Conservation (phyloP, 2,888 invertebrate genomes). For the Diabrotica balteata region DNA sequence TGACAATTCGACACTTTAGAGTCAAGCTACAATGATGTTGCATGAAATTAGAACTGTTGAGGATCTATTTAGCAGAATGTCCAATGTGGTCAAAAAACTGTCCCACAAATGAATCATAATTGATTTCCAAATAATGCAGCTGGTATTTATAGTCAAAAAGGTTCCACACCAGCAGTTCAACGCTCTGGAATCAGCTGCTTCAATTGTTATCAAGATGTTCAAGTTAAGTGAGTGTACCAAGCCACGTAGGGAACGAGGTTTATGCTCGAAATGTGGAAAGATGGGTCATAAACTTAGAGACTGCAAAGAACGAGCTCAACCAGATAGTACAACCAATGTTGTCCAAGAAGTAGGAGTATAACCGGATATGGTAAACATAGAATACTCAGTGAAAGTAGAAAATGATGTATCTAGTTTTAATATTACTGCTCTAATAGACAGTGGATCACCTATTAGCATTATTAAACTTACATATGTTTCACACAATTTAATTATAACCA, state of each 20-base stretch:
- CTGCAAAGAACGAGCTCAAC: not conserved
- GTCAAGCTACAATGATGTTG: slow-evolving; percentile 7
- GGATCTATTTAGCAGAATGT: slow-evolving; percentile 5
- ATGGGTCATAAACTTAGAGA: not conserved
- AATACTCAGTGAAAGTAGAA: not conserved
- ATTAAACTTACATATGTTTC: slow-evolving; percentile 1
- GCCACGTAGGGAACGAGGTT: slow-evolving; percentile 4
- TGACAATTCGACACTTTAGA: not conserved
- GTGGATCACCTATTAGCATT: slow-evolving; percentile 5
- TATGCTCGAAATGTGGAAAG: not conserved
- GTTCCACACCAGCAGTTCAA: no score
- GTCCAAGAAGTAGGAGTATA: not conserved
- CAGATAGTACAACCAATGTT: slow-evolving; percentile 4
- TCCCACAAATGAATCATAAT: no score
- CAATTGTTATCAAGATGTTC: not conserved
- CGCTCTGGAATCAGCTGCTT: not conserved
- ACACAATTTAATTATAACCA: slow-evolving; percentile 2
- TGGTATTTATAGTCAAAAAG: no score
- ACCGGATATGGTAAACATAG: slow-evolving; percentile 1
- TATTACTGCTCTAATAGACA: slow-evolving; percentile 1
- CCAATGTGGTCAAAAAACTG: slow-evolving; percentile 7
- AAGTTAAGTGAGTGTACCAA: not conserved
- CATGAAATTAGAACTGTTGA: slow-evolving; percentile 6
- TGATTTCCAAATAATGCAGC: no score
- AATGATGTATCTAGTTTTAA: slow-evolving; percentile 6